phyloP scores from a whole-genome alignment of 2,888 invertebrate species.

The Tetragnatha montana region DNA sequence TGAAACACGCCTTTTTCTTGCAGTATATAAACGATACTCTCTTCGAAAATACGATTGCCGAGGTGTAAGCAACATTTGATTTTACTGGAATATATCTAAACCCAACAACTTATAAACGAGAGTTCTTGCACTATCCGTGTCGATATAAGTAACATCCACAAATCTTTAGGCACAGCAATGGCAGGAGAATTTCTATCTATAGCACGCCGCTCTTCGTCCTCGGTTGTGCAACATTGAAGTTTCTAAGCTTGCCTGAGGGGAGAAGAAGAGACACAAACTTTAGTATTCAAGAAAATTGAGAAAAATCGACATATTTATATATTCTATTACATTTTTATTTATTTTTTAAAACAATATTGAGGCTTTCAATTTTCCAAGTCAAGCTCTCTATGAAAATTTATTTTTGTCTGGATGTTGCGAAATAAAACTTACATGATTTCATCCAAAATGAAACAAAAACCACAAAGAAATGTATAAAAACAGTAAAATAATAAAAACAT shows the following conservation, averaged over 20 bases:
- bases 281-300: neutral
- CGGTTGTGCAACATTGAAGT: constrained; percentile 22
- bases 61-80: neutral
- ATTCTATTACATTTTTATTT: too few species aligned
- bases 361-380: too few species aligned
- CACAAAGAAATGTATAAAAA: too few species aligned
- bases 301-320: too few species aligned
- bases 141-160: neutral
- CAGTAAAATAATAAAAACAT: too few species aligned
- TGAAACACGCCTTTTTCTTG: neutral
- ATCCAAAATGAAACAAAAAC: too few species aligned
- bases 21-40: neutral
- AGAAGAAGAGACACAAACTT: neutral
- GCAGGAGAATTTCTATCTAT: constrained; percentile 31
- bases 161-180: constrained; percentile 52
- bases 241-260: constrained; percentile 35
- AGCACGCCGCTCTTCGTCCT: neutral
- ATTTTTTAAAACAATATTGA: too few species aligned
- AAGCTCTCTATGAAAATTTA: too few species aligned
- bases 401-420: too few species aligned
- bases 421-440: too few species aligned
- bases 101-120: neutral
- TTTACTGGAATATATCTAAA: neutral
- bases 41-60: neutral
- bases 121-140: neutral